Conservation (phyloP, 2,888 invertebrate species). For the Xestobium rufovillosum region DNA sequence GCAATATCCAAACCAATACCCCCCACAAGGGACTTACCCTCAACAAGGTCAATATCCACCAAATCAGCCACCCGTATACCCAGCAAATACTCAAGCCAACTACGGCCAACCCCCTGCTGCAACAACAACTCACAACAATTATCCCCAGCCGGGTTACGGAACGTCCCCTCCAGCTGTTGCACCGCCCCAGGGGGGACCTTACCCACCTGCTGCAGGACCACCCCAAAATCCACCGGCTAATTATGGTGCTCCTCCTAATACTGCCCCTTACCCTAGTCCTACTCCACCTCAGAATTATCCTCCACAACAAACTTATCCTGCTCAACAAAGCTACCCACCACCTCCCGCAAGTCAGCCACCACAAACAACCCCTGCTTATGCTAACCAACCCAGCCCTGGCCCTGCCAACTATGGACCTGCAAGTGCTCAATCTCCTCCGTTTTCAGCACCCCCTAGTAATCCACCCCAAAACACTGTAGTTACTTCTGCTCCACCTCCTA, state of each 20-base stretch:
- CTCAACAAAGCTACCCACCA: slow-evolving; percentile 52
- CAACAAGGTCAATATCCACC: slow-evolving; percentile 59
- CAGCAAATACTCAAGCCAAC: slow-evolving; percentile 49
- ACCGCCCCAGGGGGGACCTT: slow-evolving; percentile 33
- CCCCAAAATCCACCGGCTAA: slow-evolving; percentile 33
- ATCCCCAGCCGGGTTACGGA: slow-evolving; percentile 46
- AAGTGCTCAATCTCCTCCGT: slow-evolving; percentile 55
- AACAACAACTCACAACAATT: slow-evolving; percentile 50
- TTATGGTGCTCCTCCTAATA: slow-evolving; percentile 37
- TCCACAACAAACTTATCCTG: slow-evolving; percentile 48
- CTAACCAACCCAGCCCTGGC: slow-evolving; percentile 50
- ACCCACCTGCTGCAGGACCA: slow-evolving; percentile 40
- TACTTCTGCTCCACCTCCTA: slow-evolving; percentile 45
- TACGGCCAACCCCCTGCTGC: slow-evolving; percentile 58
- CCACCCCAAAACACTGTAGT: slow-evolving; percentile 44
- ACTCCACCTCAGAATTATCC: slow-evolving; percentile 36
- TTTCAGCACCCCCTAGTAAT: slow-evolving; percentile 47
- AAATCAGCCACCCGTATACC: slow-evolving; percentile 61
- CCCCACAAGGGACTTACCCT: slow-evolving; percentile 61
- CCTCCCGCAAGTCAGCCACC: slow-evolving; percentile 50
- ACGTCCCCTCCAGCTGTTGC: slow-evolving; percentile 38
- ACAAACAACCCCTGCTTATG: slow-evolving; percentile 51
- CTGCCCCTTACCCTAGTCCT: slow-evolving; percentile 35
- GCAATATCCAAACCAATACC: slow-evolving; percentile 57
- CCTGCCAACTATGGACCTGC: slow-evolving; percentile 39